Evolutionary conservation across 2,113 vertebrate genomes (phyloP).

Genomic region (Manacus vitellinus): DNA sequence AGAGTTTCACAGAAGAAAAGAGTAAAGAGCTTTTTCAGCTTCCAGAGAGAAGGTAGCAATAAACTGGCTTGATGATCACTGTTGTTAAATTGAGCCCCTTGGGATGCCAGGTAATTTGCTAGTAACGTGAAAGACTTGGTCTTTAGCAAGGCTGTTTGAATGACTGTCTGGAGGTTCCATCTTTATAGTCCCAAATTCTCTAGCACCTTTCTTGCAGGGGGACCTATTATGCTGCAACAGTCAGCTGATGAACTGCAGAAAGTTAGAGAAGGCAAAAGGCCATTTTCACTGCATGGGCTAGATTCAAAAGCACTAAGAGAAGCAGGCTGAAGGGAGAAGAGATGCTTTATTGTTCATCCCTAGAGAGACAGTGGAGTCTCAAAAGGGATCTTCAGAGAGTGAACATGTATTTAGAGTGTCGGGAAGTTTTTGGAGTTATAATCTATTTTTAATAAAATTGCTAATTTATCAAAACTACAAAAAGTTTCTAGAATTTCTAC

Average conservation of each 20-base stretch:
- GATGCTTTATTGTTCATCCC: slow-evolving; percentile 26
- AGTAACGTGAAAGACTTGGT: background rate
- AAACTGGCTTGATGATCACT: slow-evolving; percentile 59
- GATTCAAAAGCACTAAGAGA: slow-evolving; percentile 49
- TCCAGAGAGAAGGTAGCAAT: slow-evolving; percentile 23
- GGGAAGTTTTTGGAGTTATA: background rate
- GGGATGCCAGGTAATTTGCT: slow-evolving; percentile 11
- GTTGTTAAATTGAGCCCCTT: slow-evolving; percentile 26
- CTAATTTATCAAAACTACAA: background rate
- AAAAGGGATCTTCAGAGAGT: background rate
- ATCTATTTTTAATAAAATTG: background rate
- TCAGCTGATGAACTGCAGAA: slow-evolving; percentile 51
- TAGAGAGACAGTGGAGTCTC: background rate
- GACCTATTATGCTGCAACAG: slow-evolving; percentile 25
- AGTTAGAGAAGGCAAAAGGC: slow-evolving; percentile 54
- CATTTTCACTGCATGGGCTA: slow-evolving; percentile 61
- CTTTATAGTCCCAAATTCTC: slow-evolving; percentile 31
- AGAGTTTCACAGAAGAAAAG: slow-evolving; percentile 27
- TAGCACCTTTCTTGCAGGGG: slow-evolving; percentile 34
- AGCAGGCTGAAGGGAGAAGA: slow-evolving; percentile 39
- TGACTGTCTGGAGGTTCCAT: slow-evolving; percentile 26
- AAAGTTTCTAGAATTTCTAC: background rate
- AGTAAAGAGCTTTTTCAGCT: slow-evolving; percentile 30
- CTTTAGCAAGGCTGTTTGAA: slow-evolving; percentile 47
- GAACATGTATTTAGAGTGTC: background rate